Evolutionary conservation across 2,113 vertebrate species (phyloP).

Genomic region (Cyanocitta stelleri): DNA sequence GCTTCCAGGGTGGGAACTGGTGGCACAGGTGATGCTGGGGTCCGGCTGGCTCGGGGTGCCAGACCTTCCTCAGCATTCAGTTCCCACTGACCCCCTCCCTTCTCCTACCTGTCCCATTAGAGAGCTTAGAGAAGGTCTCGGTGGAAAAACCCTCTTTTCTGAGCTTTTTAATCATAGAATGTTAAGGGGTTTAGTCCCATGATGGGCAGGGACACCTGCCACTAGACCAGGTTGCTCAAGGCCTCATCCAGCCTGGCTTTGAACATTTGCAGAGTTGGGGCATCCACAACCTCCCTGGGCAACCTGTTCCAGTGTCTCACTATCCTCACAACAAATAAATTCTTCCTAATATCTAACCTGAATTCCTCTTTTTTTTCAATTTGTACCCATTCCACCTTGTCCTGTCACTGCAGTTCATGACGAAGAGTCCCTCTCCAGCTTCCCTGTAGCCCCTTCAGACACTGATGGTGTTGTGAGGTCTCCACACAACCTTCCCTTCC

Average conservation of each 20-base stretch:
- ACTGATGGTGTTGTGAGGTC: not conserved
- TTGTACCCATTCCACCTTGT: not conserved
- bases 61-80: not conserved
- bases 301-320: not conserved
- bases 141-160: fast-evolving
- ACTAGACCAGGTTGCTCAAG: not conserved
- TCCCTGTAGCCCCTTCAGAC: not conserved
- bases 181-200: not conserved
- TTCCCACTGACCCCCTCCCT: not conserved
- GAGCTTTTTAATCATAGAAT: not conserved
- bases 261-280: not conserved
- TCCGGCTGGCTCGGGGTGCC: fast-evolving
- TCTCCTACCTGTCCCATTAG: not conserved
- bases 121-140: fast-evolving
- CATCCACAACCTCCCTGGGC: not conserved
- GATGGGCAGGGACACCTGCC: not conserved
- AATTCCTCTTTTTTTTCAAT: not conserved
- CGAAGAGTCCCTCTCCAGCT: not conserved
- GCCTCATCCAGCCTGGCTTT: not conserved
- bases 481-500: not conserved
- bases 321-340: not conserved
- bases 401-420: not conserved
- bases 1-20: not conserved
- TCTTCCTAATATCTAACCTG: not conserved
- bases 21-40: not conserved